phyloP scores from a whole-genome alignment of 2,888 invertebrate genomes.

The Phalangium opilio region DNA sequence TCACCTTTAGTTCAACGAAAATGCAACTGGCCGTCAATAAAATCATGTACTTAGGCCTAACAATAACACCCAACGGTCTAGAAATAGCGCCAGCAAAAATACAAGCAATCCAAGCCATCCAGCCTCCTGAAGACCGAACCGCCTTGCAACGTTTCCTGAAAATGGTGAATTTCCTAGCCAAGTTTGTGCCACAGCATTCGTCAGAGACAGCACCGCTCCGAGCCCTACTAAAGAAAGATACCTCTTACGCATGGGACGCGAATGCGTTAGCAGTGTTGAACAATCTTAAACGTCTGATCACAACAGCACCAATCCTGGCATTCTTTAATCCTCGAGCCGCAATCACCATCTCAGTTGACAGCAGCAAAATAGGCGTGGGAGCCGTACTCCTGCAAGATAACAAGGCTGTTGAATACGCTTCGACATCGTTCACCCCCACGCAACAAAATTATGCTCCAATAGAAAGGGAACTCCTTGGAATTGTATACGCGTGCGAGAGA shows the following conservation, averaged over 20 bases:
- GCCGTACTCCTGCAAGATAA: conserved; percentile 24
- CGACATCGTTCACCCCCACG: conserved; percentile 23
- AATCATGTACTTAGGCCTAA: conserved; percentile 6
- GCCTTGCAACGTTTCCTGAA: conserved; percentile 5
- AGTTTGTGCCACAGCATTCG: neutral
- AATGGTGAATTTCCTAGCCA: conserved; percentile 1
- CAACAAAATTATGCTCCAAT: conserved; percentile 29
- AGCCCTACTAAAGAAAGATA: neutral
- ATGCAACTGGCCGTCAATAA: conserved; percentile 2
- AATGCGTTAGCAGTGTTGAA: conserved; percentile 13
- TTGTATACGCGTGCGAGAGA: no score
- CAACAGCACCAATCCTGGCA: conserved; percentile 23
- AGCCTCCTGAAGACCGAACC: conserved; percentile 1
- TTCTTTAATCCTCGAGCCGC: conserved; percentile 24
- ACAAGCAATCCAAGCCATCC: conserved; percentile 1
- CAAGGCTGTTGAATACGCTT: conserved; percentile 27
- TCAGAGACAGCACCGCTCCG: neutral
- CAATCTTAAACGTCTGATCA: conserved; percentile 23
- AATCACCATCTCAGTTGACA: conserved; percentile 24
- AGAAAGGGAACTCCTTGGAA: conserved; percentile 25
- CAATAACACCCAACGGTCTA: conserved; percentile 3
- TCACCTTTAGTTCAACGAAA: conserved; percentile 3
- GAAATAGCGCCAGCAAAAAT: conserved; percentile 2
- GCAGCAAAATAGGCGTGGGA: conserved; percentile 26
- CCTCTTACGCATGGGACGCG: conserved; percentile 11